Conservation (phyloP, 2,797 vertebrate species). For the Adelosebastes latens region DNA sequence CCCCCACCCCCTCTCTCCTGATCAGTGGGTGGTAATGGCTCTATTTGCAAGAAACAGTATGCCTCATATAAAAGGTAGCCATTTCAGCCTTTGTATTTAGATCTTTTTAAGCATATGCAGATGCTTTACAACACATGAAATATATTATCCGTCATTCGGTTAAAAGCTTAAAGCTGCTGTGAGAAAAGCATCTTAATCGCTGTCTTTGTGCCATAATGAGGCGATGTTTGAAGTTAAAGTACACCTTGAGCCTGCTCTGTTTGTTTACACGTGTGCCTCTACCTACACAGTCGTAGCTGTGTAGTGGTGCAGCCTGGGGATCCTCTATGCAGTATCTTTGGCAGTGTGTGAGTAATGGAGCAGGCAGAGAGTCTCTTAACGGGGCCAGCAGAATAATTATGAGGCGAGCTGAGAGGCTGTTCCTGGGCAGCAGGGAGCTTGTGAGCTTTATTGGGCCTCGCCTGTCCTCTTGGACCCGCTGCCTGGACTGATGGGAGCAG, state of each 20-base stretch:
- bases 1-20: too few relatives aligned
- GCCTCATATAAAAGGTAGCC: not conserved
- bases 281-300: constrained; percentile 28
- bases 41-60: not conserved
- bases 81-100: not conserved
- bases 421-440: constrained; percentile 42
- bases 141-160: not conserved
- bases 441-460: constrained; percentile 45
- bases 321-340: constrained; percentile 56
- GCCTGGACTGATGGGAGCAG: constrained; percentile 55
- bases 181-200: constrained; percentile 6
- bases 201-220: not conserved
- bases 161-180: constrained; percentile 19
- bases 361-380: constrained; percentile 60
- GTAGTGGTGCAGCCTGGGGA: constrained; percentile 47
- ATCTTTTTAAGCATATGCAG: not conserved
- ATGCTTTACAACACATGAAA: not conserved
- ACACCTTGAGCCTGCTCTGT: constrained; percentile 6
- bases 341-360: constrained; percentile 72
- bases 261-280: constrained; percentile 34
- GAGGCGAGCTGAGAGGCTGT: constrained; percentile 55
- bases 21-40: not conserved
- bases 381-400: constrained; percentile 76
- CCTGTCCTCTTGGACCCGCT: constrained; percentile 51
- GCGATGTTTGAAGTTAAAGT: constrained; percentile 11